A percentile compares a stretch with the other conserved stretches of the same genome.
Evolutionary conservation across 1,140 invertebrate genomes (phyloP).

Genomic region (Zaprionus camerounensis): DNA sequence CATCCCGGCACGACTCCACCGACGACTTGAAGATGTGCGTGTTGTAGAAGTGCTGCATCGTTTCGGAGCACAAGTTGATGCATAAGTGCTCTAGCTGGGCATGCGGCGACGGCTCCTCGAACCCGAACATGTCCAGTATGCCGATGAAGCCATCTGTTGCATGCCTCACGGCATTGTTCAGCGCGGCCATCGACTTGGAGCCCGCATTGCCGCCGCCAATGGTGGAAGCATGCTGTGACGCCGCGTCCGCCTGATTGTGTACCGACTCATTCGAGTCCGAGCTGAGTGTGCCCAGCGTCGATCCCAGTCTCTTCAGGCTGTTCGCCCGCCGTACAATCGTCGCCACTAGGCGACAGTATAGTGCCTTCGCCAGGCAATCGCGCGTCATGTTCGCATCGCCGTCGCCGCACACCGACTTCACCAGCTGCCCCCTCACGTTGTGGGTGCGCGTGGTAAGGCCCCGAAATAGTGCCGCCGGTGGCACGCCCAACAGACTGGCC

Average conservation of each 20-base stretch:
- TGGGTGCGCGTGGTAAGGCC: constrained; percentile 94
- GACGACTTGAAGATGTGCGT: constrained; percentile 98
- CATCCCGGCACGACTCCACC: constrained; percentile 96
- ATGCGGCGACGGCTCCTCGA: constrained; percentile 94
- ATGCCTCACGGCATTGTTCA: constrained; percentile 96
- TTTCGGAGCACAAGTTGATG: constrained; percentile 97
- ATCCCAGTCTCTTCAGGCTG: constrained; percentile 94
- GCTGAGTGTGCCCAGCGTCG: constrained; percentile 94
- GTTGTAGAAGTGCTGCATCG: constrained; percentile 99
- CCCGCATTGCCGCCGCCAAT: constrained; percentile 91
- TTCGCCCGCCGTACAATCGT: constrained; percentile 96
- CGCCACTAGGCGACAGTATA: constrained; percentile 97
- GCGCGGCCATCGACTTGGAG: constrained; percentile 94
- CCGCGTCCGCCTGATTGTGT: constrained; percentile 93
- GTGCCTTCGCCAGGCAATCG: constrained; percentile 95
- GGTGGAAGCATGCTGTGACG: constrained; percentile 94
- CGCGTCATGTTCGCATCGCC: constrained; percentile 94
- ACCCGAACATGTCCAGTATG: constrained; percentile 98
- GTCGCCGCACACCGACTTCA: constrained; percentile 93
- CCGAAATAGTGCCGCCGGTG: constrained; percentile 90
- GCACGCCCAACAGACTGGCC: constrained; percentile 92
- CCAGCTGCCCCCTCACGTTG: constrained; percentile 92
- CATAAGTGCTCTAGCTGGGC: constrained; percentile 96
- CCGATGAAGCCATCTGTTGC: constrained; percentile 98
- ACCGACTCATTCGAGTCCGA: constrained; percentile 96